A percentile compares a stretch with the other conserved stretches of the same genome.
Conservation (phyloP, 2,888 invertebrate genomes). For the Portevinia maculata region DNA sequence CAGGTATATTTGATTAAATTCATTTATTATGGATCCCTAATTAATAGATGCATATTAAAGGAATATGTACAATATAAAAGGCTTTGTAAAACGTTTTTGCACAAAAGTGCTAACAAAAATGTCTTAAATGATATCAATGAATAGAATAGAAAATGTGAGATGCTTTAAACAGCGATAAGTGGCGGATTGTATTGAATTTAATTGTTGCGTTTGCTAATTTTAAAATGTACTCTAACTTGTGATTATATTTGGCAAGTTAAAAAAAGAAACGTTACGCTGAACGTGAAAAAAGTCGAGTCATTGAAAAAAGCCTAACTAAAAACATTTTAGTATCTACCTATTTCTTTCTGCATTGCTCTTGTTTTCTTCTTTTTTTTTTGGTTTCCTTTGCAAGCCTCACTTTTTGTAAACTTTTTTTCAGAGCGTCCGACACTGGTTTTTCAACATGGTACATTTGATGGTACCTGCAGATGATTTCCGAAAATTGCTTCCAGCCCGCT, state of each 20-base stretch:
- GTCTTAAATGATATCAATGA: background rate
- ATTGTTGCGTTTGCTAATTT: too few species aligned
- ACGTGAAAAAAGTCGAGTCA: too few species aligned
- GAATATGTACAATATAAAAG: background rate
- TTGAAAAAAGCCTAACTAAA: background rate
- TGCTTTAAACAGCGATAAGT: conserved; percentile 6
- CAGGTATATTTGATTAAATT: conserved; percentile 13
- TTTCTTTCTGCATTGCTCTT: conserved; percentile 59
- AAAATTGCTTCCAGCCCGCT: conserved; percentile 73
- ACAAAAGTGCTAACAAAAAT: conserved; percentile 11
- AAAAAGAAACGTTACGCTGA: too few species aligned
- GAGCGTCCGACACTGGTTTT: conserved; percentile 59
- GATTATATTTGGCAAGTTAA: too few species aligned
- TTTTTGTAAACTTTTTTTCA: conserved; percentile 74
- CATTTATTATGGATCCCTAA: background rate
- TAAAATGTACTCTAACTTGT: too few species aligned
- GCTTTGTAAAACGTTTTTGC: background rate
- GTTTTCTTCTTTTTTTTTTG: conserved; percentile 62
- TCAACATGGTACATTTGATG: conserved; percentile 64
- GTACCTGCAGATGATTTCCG: conserved; percentile 70
- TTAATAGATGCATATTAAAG: conserved; percentile 11
- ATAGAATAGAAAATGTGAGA: background rate
- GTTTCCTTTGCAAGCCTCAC: conserved; percentile 73
- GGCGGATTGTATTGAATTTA: background rate
- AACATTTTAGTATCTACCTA: background rate